Evolutionary conservation across 2,888 invertebrate genomes (phyloP).

Genomic region (Eledone cirrhosa): DNA sequence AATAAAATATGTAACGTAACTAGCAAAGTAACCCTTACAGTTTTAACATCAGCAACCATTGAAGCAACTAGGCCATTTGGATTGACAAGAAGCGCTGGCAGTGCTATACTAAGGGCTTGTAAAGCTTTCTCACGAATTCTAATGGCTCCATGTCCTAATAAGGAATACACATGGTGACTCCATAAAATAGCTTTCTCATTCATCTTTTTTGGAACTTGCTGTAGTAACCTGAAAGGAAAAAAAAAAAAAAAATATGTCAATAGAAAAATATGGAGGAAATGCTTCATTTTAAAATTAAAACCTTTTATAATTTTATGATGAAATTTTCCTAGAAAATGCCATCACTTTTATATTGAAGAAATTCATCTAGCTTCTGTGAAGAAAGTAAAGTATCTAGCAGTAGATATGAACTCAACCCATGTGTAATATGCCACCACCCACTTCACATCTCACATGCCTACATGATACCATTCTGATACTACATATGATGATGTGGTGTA

Average conservation of each 20-base stretch:
- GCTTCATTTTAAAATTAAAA: too few species aligned
- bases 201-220: constrained; percentile 52
- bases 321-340: too few species aligned
- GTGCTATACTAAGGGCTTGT: constrained; percentile 42
- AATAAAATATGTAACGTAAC: constrained; percentile 10
- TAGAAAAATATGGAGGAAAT: too few species aligned
- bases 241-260: background rate
- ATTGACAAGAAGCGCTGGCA: constrained; percentile 35
- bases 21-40: constrained; percentile 38
- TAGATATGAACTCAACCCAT: too few species aligned
- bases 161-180: constrained; percentile 49
- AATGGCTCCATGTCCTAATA: constrained; percentile 47
- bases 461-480: too few species aligned
- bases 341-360: too few species aligned
- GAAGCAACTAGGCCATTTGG: constrained; percentile 42
- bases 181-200: constrained; percentile 39
- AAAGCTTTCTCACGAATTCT: constrained; percentile 52
- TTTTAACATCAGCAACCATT: constrained; percentile 49
- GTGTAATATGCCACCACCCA: too few species aligned
- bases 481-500: too few species aligned
- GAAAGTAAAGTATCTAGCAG: too few species aligned
- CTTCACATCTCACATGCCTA: too few species aligned
- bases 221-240: constrained; percentile 45
- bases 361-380: too few species aligned
- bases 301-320: too few species aligned